phyloP scores from a whole-genome alignment of 2,888 invertebrate species.

The Acleris holmiana region DNA sequence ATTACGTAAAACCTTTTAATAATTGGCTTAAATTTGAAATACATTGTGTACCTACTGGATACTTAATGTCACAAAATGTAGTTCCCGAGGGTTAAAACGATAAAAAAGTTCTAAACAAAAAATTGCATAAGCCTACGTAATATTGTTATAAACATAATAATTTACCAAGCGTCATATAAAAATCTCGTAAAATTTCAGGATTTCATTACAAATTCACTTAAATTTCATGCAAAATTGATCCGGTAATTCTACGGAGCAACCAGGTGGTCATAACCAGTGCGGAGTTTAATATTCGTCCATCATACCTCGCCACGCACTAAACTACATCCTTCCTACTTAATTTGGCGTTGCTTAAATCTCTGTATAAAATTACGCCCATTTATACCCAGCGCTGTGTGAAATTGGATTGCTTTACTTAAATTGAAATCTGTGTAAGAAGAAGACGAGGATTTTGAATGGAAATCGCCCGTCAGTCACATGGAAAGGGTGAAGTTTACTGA shows the following conservation, averaged over 20 bases:
- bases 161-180: no score
- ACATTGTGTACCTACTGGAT: no score
- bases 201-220: not conserved
- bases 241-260: slow-evolving; percentile 4
- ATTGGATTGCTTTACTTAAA: slow-evolving; percentile 67
- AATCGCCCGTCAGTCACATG: slow-evolving; percentile 25
- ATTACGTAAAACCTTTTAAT: no score
- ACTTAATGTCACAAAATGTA: no score
- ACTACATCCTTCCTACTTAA: slow-evolving; percentile 37
- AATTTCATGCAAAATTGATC: slow-evolving; percentile 1
- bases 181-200: not conserved
- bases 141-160: no score
- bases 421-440: slow-evolving; percentile 56
- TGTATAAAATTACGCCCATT: slow-evolving; percentile 58
- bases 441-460: slow-evolving; percentile 25
- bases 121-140: no score
- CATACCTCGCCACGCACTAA: slow-evolving; percentile 34
- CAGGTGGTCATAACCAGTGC: slow-evolving; percentile 10
- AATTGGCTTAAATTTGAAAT: no score
- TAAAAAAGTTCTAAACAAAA: no score
- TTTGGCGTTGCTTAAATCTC: slow-evolving; percentile 41
- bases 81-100: no score
- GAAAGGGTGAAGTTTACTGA: slow-evolving; percentile 17
- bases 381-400: slow-evolving; percentile 64
- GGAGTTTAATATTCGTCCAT: slow-evolving; percentile 34